phyloP scores from a whole-genome alignment of 2,888 invertebrate genomes.

The Dryocosmus kuriphilus region DNA sequence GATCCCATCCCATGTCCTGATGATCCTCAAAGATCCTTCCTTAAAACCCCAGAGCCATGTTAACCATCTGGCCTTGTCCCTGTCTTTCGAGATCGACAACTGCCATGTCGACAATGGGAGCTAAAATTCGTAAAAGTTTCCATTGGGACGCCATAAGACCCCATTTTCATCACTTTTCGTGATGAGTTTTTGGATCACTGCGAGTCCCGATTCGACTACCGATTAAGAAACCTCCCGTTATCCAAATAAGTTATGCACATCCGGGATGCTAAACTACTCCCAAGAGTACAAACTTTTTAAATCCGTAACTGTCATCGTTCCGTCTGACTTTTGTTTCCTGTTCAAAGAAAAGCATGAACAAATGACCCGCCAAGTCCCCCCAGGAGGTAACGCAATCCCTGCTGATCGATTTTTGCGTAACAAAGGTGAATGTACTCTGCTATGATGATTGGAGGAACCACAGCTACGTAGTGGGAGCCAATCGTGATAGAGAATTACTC shows the following conservation, averaged over 20 bases:
- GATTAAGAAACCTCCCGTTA: conserved; percentile 97
- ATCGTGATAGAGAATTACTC: conserved; percentile 97
- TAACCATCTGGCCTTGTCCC: conserved; percentile 97
- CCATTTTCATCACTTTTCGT: conserved; percentile 89
- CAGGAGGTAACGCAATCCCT: conserved; percentile 92
- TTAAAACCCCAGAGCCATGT: conserved; percentile 98
- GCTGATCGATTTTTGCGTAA: conserved; percentile 95
- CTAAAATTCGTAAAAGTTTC: conserved; percentile 98
- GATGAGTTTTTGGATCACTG: conserved; percentile 95
- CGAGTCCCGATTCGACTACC: conserved; percentile 97
- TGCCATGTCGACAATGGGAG: conserved; percentile 98
- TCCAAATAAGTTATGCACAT: conserved; percentile 98
- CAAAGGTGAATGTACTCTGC: conserved; percentile 96
- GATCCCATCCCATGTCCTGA: conserved; percentile 99
- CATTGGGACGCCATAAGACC: conserved; percentile 95
- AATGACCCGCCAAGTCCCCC: conserved; percentile 96
- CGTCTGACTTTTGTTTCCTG: conserved; percentile 88
- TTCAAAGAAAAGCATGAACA: conserved; percentile 97
- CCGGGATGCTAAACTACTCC: conserved; percentile 96
- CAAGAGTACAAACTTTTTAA: conserved; percentile 94
- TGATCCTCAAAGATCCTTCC: conserved; percentile 97
- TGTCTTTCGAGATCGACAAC: conserved; percentile 97
- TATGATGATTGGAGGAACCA: conserved; percentile 96
- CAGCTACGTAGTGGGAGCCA: conserved; percentile 93
- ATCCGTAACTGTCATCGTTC: conserved; percentile 89